Conservation (phyloP, 2,797 vertebrate genomes). For the Rallus crepitans region DNA sequence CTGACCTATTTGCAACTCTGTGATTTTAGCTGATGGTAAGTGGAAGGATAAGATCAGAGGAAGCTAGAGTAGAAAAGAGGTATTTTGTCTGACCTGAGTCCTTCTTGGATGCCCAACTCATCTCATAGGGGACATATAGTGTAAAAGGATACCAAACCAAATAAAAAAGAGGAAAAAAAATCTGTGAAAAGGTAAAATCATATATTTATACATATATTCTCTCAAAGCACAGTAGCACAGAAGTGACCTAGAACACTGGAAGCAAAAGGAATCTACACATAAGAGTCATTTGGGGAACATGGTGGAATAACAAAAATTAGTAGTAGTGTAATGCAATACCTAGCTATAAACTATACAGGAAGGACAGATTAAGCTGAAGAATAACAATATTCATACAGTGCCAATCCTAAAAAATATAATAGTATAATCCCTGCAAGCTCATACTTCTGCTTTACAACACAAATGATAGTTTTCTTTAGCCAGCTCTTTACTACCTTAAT, state of each 20-base stretch:
- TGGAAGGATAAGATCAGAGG: background rate
- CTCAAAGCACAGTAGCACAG: background rate
- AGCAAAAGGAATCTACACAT: background rate
- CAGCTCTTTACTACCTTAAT: background rate
- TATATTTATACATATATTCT: background rate
- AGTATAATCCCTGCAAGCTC: background rate
- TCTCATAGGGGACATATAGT: background rate
- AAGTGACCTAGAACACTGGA: background rate
- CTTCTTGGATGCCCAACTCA: background rate
- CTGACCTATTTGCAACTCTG: background rate
- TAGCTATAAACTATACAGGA: background rate
- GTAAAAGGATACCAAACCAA: background rate
- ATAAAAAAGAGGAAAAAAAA: too few relatives aligned
- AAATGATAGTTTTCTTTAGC: background rate
- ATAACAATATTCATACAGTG: background rate
- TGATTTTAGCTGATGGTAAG: background rate
- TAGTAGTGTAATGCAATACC: background rate
- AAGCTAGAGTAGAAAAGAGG: background rate
- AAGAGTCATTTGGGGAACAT: background rate
- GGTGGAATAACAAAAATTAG: background rate
- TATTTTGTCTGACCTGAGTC: background rate
- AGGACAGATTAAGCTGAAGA: constrained; percentile 1
- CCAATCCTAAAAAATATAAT: background rate
- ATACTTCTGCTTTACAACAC: background rate
- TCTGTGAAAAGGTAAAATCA: background rate